Percentiles rank a stretch among this genome's conserved stretches.
Conservation (phyloP, 2,797 vertebrate species). For the Halcyon badia region DNA sequence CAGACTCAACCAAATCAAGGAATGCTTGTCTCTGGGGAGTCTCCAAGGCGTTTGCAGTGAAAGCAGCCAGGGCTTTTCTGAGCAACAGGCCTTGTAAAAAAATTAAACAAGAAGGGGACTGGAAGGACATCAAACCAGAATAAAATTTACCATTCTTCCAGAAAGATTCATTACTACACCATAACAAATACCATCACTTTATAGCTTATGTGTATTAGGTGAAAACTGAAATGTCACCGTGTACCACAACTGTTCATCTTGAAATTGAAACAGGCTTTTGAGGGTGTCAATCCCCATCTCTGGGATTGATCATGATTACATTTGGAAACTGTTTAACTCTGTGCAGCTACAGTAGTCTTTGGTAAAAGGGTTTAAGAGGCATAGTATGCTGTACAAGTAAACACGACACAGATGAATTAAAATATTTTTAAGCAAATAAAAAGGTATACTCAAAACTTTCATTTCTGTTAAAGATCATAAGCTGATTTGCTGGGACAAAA, state of each 20-base stretch:
- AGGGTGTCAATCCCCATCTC: not conserved
- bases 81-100: not conserved
- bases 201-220: not conserved
- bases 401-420: not conserved
- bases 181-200: not conserved
- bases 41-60: not conserved
- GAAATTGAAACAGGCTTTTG: not conserved
- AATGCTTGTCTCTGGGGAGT: not conserved
- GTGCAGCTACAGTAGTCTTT: not conserved
- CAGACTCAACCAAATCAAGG: not conserved
- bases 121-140: not conserved
- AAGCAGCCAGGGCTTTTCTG: not conserved
- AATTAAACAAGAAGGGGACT: not conserved
- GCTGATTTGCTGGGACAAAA: not conserved
- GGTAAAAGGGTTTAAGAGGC: not conserved
- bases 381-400: not conserved
- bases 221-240: not conserved
- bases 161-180: not conserved
- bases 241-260: not conserved
- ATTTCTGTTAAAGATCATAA: not conserved
- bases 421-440: not conserved
- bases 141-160: not conserved
- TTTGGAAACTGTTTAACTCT: constrained; percentile 4
- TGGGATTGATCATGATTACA: not conserved
- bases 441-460: not conserved